phyloP scores from a whole-genome alignment of 1,140 invertebrate genomes.

The Neotoxoptera formosana region DNA sequence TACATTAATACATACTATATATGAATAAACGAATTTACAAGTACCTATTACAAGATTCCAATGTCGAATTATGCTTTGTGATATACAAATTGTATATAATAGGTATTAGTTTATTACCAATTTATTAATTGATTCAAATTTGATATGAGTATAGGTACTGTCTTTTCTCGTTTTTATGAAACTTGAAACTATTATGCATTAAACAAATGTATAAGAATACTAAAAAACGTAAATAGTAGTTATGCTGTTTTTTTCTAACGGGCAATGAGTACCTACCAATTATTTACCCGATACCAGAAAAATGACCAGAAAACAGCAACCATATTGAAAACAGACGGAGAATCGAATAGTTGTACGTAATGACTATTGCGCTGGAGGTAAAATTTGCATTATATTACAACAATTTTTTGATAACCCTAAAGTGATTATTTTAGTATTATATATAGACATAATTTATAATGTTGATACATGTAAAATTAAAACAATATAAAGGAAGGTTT shows the following conservation, averaged over 20 bases:
- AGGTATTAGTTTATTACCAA: background rate
- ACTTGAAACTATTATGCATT: background rate
- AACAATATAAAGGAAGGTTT: background rate
- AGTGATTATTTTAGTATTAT: background rate
- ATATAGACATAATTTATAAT: background rate
- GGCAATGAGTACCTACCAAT: background rate
- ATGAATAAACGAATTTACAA: too few species aligned
- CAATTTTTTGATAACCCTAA: background rate
- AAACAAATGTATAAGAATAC: background rate
- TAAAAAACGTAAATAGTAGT: background rate
- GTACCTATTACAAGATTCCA: too few species aligned
- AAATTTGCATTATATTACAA: background rate
- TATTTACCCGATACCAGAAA: background rate
- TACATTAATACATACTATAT: too few species aligned
- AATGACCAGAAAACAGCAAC: background rate
- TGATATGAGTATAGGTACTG: background rate
- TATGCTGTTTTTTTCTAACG: background rate
- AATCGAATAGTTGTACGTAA: background rate
- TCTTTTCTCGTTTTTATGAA: background rate
- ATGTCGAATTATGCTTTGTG: too few species aligned
- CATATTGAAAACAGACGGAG: background rate
- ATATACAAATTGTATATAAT: too few species aligned
- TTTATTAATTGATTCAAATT: background rate
- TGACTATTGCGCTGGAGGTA: background rate
- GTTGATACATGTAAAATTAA: background rate